Percentiles rank a stretch among this genome's conserved stretches.
Conservation (phyloP, 2,797 vertebrate species). For the Chaetophractus vellerosus region DNA sequence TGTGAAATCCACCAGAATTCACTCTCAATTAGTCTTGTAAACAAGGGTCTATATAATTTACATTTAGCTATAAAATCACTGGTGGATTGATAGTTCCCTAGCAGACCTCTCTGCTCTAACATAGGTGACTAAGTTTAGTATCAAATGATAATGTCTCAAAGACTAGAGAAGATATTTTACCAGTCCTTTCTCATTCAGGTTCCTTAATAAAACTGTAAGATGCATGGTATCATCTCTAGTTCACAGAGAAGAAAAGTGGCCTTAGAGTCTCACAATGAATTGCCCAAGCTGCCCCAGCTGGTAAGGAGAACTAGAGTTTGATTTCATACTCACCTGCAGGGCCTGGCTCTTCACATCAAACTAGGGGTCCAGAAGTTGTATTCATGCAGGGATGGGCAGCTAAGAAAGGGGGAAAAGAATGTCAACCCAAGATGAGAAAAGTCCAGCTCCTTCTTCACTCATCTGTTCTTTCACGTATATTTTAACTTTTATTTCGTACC, state of each 20-base stretch:
- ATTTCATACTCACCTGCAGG: background rate
- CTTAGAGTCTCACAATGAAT: background rate
- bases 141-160: background rate
- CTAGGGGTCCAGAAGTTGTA: background rate
- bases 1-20: background rate
- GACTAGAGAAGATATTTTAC: background rate
- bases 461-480: background rate
- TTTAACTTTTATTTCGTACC: background rate
- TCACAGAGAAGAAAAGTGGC: background rate
- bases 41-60: background rate
- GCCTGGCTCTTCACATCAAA: background rate
- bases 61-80: background rate
- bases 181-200: background rate
- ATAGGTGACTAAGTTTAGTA: background rate
- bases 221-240: background rate
- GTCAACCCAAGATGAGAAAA: background rate
- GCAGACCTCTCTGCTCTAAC: background rate
- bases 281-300: background rate
- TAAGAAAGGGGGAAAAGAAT: background rate
- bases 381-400: background rate
- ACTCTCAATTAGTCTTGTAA: background rate
- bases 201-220: constrained; percentile 7
- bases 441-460: background rate
- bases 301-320: constrained; percentile 1
- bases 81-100: background rate